Conservation (phyloP, 2,797 vertebrate species). For the Spheniscus humboldti region DNA sequence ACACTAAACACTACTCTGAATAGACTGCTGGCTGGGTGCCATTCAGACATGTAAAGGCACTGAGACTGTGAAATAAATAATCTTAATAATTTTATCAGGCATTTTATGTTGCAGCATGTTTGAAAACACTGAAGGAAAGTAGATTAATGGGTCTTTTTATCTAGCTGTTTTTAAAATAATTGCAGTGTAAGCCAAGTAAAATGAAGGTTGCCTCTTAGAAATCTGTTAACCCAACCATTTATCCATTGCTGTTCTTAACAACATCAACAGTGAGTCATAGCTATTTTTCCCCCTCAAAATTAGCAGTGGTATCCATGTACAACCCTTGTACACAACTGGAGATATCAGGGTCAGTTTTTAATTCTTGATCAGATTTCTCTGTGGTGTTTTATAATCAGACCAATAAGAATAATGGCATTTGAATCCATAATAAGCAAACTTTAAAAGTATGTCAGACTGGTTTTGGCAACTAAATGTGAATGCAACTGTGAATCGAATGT, state of each 20-base stretch:
- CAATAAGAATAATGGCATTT: not conserved
- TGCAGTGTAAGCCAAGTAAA: not conserved
- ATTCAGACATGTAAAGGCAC: slow-evolving; percentile 11
- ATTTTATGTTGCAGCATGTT: slow-evolving; percentile 16
- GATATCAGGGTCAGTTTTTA: not conserved
- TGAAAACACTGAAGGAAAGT: slow-evolving; percentile 27
- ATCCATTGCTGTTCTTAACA: not conserved
- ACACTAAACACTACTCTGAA: not conserved
- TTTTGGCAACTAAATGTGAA: not conserved
- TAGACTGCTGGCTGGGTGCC: not conserved
- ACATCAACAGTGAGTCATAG: not conserved
- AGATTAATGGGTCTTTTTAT: slow-evolving; percentile 11
- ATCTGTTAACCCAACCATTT: not conserved
- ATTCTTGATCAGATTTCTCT: not conserved
- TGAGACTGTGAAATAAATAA: slow-evolving; percentile 8
- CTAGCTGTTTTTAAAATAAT: slow-evolving; percentile 32
- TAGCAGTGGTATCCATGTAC: not conserved
- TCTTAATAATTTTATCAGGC: slow-evolving; percentile 34
- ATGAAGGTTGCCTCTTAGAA: not conserved
- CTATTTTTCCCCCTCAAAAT: not conserved
- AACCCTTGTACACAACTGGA: not conserved
- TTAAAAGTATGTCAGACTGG: not conserved
- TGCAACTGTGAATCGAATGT: not conserved
- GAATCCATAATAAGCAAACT: not conserved
- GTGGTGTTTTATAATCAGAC: not conserved